Percentiles rank a stretch among this genome's conserved stretches.
Conservation (phyloP, 2,113 vertebrate species). For the Pachycephala philippinensis region DNA sequence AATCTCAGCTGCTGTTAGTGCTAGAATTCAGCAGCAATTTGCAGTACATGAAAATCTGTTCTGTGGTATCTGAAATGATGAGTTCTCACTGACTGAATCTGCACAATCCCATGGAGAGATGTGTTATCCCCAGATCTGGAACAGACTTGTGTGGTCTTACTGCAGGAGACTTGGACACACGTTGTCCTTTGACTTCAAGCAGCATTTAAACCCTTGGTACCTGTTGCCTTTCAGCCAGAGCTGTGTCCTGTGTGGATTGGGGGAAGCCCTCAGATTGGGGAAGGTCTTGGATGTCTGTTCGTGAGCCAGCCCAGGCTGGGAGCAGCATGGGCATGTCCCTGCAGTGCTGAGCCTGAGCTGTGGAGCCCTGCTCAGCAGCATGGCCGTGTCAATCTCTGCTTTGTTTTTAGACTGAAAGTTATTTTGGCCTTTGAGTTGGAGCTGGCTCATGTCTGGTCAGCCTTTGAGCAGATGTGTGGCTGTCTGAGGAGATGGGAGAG, state of each 20-base stretch:
- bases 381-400: not conserved
- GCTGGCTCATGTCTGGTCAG: not conserved
- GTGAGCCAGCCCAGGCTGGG: not conserved
- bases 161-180: not conserved
- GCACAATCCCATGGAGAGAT: not conserved
- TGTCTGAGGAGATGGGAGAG: not conserved
- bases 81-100: not conserved
- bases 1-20: not conserved
- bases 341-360: not conserved
- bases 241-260: not conserved
- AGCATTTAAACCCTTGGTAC: not conserved
- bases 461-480: constrained; percentile 4
- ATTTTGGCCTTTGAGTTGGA: constrained; percentile 19
- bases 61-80: not conserved
- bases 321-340: accelerated
- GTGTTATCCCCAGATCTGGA: not conserved
- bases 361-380: accelerated
- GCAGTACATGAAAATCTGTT: not conserved
- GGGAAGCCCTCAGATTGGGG: not conserved
- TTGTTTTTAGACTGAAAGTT: not conserved
- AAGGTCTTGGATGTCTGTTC: not conserved
- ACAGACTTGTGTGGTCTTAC: not conserved
- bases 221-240: not conserved
- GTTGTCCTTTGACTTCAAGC: not conserved
- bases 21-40: not conserved